phyloP scores from a whole-genome alignment of 2,888 invertebrate genomes.

The Aphidoletes aphidimyza region DNA sequence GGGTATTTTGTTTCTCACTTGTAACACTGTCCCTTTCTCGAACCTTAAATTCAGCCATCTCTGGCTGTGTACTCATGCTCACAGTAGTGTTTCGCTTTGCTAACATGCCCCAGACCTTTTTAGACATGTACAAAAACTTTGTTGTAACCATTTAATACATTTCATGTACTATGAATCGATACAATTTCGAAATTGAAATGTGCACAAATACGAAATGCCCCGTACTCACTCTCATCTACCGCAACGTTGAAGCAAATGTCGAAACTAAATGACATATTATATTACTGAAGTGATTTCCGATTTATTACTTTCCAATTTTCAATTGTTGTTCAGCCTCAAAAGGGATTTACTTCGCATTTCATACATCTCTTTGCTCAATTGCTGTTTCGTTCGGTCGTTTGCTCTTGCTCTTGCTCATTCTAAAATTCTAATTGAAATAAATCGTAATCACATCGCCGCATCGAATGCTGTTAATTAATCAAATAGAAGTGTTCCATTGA shows the following conservation, averaged over 20 bases:
- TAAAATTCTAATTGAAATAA: neutral
- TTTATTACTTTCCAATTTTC: neutral
- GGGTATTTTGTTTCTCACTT: too few relatives aligned
- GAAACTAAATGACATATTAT: slow-evolving; percentile 6
- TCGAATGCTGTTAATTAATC: neutral
- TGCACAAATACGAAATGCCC: neutral
- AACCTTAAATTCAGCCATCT: too few relatives aligned
- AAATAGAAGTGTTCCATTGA: neutral
- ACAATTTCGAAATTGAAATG: neutral
- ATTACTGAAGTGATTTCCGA: slow-evolving; percentile 3
- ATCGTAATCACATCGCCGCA: neutral
- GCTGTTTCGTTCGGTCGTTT: neutral
- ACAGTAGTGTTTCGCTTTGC: neutral
- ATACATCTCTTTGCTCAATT: neutral
- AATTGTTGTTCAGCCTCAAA: neutral
- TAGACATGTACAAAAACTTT: neutral
- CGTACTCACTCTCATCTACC: neutral
- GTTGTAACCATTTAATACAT: neutral
- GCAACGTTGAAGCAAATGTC: neutral
- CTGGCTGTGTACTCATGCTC: too few relatives aligned
- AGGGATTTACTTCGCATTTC: neutral
- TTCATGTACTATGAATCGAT: neutral
- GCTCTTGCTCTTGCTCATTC: neutral
- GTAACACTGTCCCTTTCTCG: too few relatives aligned
- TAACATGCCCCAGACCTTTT: neutral